Percentiles rank a stretch among this genome's conserved stretches.
Conservation (phyloP, 2,113 vertebrate species). For the Asarcornis scutulata region DNA sequence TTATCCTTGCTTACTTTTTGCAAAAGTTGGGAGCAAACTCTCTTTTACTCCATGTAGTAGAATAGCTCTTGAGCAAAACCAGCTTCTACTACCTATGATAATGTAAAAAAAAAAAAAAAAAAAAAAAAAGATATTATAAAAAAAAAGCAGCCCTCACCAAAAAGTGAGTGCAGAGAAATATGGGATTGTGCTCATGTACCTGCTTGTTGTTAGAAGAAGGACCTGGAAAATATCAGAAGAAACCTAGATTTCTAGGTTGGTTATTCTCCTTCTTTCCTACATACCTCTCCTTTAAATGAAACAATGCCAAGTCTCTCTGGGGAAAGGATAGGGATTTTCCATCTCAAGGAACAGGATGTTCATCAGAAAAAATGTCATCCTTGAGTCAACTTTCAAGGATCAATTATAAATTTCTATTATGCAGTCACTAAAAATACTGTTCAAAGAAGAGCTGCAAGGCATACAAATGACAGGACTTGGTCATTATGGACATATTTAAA, state of each 20-base stretch:
- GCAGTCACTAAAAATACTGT: background rate
- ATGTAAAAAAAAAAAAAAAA: background rate
- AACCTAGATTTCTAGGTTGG: background rate
- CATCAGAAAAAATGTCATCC: background rate
- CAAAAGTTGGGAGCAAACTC: background rate
- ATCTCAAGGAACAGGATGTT: background rate
- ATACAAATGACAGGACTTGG: background rate
- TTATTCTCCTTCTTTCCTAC: background rate
- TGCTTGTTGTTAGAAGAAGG: background rate
- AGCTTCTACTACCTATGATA: background rate
- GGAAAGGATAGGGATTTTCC: background rate
- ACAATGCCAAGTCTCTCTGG: background rate
- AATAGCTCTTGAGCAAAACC: background rate
- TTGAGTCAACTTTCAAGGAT: background rate
- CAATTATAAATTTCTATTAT: background rate
- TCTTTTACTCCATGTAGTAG: background rate
- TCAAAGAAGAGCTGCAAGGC: background rate
- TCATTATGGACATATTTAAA: background rate
- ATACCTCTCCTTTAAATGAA: background rate
- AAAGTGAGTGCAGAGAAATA: background rate
- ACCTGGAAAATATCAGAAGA: background rate
- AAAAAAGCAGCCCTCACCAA: background rate
- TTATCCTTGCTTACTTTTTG: background rate
- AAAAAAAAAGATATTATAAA: too few relatives aligned
- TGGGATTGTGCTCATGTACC: background rate